Evolutionary conservation across 2,888 invertebrate genomes (phyloP).

Genomic region (Rhabditoides inermis): DNA sequence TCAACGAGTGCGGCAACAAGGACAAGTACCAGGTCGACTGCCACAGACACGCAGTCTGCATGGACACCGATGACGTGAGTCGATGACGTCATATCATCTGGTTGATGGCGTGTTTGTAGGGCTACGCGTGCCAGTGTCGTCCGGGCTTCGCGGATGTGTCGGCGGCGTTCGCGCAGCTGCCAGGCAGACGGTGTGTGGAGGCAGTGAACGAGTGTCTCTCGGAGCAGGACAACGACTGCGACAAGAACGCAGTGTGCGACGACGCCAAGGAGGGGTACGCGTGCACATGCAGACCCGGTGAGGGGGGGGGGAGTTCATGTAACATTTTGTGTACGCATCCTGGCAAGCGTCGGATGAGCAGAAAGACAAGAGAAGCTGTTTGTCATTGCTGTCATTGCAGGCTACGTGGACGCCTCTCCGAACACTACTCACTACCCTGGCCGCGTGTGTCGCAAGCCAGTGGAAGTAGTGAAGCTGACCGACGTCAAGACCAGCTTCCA

Average conservation of each 20-base stretch:
- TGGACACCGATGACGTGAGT: conserved; percentile 44
- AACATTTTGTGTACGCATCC: too few species aligned
- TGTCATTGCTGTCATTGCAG: too few species aligned
- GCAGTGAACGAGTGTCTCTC: conserved; percentile 49
- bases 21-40: conserved; percentile 48
- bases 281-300: conserved; percentile 76
- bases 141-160: conserved; percentile 53
- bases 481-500: conserved; percentile 22
- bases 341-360: too few species aligned
- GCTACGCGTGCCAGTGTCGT: conserved; percentile 40
- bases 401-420: conserved; percentile 61
- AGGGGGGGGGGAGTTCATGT: too few species aligned
- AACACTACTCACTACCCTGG: conserved; percentile 50
- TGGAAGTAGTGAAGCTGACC: conserved; percentile 12
- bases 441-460: conserved; percentile 32
- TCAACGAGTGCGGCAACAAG: conserved; percentile 51
- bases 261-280: conserved; percentile 75
- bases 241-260: conserved; percentile 76
- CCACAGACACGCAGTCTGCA: conserved; percentile 47
- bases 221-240: conserved; percentile 71
- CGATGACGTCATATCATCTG: background rate
- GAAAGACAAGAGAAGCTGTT: too few species aligned
- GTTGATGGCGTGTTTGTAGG: background rate
- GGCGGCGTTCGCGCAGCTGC: conserved; percentile 44
- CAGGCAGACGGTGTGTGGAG: conserved; percentile 50